These are phyloP conservation scores for Lithophane ornitopus DNA, from an alignment of 2,888 invertebrate species.

Conservation along the genomic window DNA sequence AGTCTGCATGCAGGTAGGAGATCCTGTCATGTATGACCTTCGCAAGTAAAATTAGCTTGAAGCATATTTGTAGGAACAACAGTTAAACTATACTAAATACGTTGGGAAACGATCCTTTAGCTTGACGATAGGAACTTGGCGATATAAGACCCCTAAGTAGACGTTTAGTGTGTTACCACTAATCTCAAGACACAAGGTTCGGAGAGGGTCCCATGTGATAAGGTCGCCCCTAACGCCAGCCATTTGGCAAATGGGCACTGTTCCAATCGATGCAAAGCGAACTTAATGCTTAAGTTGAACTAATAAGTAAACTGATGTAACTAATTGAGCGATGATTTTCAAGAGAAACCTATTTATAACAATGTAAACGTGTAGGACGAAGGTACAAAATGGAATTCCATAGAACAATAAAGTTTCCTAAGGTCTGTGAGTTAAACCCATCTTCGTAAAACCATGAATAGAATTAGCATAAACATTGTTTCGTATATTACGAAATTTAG, in stretches of 20 bases:
- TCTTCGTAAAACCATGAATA: conserved; percentile 48
- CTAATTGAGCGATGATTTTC: neutral
- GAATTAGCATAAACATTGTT: conserved; percentile 48
- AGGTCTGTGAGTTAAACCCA: conserved; percentile 11
- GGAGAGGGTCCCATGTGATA: conserved; percentile 44
- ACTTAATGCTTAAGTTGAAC: neutral
- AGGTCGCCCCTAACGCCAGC: conserved; percentile 11
- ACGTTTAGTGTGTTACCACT: conserved; percentile 6
- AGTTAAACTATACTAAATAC: neutral
- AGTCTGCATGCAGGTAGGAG: neutral
- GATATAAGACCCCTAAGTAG: neutral
- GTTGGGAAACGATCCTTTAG: neutral
- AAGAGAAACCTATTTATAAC: neutral
- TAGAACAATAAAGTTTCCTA: conserved; percentile 19
- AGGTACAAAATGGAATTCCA: neutral
- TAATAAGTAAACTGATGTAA: neutral
- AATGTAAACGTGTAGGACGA: neutral
- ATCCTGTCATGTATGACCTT: neutral
- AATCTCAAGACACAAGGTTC: conserved; percentile 32
- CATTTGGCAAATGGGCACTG: conserved; percentile 42
- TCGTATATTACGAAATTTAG: conserved; percentile 21
- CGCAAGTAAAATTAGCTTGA: neutral
- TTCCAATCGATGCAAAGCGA: conserved; percentile 34
- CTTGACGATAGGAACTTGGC: neutral
- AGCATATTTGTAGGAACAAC: neutral